Conservation (phyloP, 2,888 invertebrate species). For the Atethmia centrago region DNA sequence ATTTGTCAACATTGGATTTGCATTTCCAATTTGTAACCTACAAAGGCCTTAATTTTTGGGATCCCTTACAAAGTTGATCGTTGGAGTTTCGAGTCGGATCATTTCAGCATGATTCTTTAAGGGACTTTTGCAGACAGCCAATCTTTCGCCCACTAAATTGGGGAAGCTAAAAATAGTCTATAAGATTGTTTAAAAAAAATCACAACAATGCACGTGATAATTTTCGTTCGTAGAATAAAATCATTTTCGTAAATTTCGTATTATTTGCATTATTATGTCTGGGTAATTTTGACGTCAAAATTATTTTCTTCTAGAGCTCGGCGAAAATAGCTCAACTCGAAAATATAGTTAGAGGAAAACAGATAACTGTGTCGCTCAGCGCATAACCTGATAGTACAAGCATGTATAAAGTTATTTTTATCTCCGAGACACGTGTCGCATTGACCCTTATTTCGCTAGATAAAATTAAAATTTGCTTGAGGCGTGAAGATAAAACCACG, state of each 20-base stretch:
- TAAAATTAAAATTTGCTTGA: conserved; percentile 16
- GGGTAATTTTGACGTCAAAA: not conserved
- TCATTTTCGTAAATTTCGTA: not conserved
- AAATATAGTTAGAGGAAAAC: conserved; percentile 7
- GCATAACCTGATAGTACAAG: not conserved
- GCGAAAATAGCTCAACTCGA: not conserved
- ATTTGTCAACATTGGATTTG: conserved; percentile 48
- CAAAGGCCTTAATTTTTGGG: conserved; percentile 25
- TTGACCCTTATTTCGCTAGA: not conserved
- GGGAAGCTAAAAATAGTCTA: conserved; percentile 13
- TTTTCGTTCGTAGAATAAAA: not conserved
- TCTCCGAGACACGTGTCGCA: conserved; percentile 10
- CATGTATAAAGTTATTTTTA: conserved; percentile 28
- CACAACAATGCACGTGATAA: not conserved
- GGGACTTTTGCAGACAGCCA: conserved; percentile 24
- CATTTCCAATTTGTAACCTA: conserved; percentile 52
- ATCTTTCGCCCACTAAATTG: conserved; percentile 18
- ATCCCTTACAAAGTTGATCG: conserved; percentile 16
- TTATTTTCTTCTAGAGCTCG: not conserved
- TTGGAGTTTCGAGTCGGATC: not conserved
- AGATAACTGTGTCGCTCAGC: conserved; percentile 2
- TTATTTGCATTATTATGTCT: not conserved
- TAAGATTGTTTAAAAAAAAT: not conserved
- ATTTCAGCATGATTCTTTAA: conserved; percentile 27
- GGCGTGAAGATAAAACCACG: not conserved